Evolutionary conservation across 2,797 vertebrate genomes (phyloP).

Genomic region (Myotis planiceps): DNA sequence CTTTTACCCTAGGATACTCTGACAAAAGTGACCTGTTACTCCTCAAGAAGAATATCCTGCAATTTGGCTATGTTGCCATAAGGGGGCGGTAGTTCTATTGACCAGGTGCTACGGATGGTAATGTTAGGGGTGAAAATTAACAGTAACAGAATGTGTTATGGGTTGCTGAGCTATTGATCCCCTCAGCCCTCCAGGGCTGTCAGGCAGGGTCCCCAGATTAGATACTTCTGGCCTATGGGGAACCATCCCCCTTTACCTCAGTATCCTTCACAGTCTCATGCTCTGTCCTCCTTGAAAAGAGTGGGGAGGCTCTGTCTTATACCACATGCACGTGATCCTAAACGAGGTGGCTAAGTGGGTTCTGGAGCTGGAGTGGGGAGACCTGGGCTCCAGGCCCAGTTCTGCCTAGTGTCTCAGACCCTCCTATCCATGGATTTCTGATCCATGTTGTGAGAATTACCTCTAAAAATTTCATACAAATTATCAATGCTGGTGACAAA

Average conservation of each 20-base stretch:
- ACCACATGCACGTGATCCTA: neutral
- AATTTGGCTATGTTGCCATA: constrained; percentile 45
- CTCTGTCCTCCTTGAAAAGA: neutral
- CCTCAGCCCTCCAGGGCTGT: neutral
- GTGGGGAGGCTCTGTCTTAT: neutral
- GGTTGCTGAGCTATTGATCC: neutral
- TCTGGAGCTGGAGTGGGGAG: neutral
- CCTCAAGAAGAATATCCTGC: constrained; percentile 10
- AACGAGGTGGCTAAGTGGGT: neutral
- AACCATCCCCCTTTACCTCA: neutral
- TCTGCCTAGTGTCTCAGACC: neutral
- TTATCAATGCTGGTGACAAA: neutral
- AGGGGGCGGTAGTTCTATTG: constrained; percentile 20
- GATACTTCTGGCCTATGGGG: neutral
- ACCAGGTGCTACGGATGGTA: neutral
- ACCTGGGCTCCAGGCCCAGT: neutral
- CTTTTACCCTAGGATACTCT: neutral
- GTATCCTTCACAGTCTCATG: neutral
- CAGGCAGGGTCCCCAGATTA: neutral
- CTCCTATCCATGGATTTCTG: neutral
- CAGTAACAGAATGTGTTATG: fast-evolving
- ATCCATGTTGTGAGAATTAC: neutral
- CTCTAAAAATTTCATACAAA: neutral
- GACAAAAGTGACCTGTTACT: neutral
- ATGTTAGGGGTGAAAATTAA: neutral